Evolutionary conservation across 2,113 vertebrate species (phyloP), one percentile per base, ranked within the genome.

Genomic region (Semicossyphus pulcher): DNA sequence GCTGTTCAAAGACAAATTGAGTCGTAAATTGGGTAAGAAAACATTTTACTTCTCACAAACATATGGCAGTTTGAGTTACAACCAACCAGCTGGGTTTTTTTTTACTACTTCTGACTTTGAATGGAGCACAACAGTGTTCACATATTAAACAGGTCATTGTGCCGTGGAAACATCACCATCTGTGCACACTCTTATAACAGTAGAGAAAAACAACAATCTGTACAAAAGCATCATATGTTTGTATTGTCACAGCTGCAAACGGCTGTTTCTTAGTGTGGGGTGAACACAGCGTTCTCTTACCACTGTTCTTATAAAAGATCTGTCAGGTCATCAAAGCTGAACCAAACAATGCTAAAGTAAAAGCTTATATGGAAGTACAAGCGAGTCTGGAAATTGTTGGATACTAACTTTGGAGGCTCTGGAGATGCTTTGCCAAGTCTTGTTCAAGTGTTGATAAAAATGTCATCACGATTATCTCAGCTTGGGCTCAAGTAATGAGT

Each of bases 141-240:
- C 29, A 64, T 48, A 51, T 56, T n/a, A 41, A 71, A 76, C 49
- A 77, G 61, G 45, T 56, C 54, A 66, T 12, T 56, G 72, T 60
- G 68, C 37, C 28, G 32, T 0, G 16, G 47, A 65, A 71, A 67
- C 31, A 54, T 74, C 41, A 14, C 57, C 70, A 77, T 80, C 72
- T 70, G 71, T 62, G 28, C 37, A 6, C 9, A 25, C 10, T 2
- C 41, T 49, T 47, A 1, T 48, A 63, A 72, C 49, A 76, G 44
- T 1, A 39, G 54, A 1, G 8, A 18, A 21, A 20, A 59, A 67
- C 61, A 80, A 69, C 39, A 39, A 26, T 34, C 29, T 7, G 18
- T 3, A 32, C 5, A 25, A 18, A 58, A 68, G 76, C 49, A 18
- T 60, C 16, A 14, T 5, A 49, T 12, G 48, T 36, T 72, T 20